Conservation (phyloP, 2,888 invertebrate genomes). For the Drosophila ustulata region DNA sequence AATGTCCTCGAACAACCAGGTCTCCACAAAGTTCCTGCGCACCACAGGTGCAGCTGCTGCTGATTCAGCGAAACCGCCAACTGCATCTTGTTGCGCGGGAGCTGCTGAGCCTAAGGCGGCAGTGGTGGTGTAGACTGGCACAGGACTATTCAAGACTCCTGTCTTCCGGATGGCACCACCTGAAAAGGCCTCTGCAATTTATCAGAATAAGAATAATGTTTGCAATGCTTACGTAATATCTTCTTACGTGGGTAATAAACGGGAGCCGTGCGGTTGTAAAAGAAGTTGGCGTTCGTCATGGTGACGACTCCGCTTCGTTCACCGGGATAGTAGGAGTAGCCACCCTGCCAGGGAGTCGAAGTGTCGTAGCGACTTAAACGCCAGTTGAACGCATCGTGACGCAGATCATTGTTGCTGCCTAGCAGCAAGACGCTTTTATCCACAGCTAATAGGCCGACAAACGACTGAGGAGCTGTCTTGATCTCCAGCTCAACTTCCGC, state of each 20-base stretch:
- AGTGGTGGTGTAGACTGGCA: neutral
- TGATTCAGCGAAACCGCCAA: neutral
- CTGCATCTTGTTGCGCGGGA: neutral
- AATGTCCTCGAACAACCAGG: constrained; percentile 88
- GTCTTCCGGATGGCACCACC: constrained; percentile 57
- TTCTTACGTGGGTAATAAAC: constrained; percentile 38
- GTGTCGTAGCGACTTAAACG: constrained; percentile 88
- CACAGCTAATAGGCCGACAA: constrained; percentile 93
- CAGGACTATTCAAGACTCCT: neutral
- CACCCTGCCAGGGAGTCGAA: constrained; percentile 83
- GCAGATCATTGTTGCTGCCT: constrained; percentile 87
- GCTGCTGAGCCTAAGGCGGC: constrained; percentile 9
- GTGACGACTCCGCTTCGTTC: constrained; percentile 80
- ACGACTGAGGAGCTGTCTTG: constrained; percentile 93
- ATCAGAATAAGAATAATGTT: neutral
- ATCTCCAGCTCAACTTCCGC: constrained; percentile 92
- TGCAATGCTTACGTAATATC: constrained; percentile 13
- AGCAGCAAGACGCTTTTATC: constrained; percentile 93
- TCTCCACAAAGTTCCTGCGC: constrained; percentile 90
- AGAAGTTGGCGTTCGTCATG: constrained; percentile 83
- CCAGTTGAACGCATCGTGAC: constrained; percentile 86
- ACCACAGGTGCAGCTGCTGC: constrained; percentile 47
- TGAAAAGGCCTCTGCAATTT: constrained; percentile 36
- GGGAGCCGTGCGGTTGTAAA: constrained; percentile 78
- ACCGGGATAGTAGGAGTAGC: constrained; percentile 82